A percentile compares a stretch with the other conserved stretches of the same genome.
These are phyloP conservation scores for Procambarus virginalis DNA, from an alignment of 1,140 invertebrate species.

Conservation along the genomic window DNA sequence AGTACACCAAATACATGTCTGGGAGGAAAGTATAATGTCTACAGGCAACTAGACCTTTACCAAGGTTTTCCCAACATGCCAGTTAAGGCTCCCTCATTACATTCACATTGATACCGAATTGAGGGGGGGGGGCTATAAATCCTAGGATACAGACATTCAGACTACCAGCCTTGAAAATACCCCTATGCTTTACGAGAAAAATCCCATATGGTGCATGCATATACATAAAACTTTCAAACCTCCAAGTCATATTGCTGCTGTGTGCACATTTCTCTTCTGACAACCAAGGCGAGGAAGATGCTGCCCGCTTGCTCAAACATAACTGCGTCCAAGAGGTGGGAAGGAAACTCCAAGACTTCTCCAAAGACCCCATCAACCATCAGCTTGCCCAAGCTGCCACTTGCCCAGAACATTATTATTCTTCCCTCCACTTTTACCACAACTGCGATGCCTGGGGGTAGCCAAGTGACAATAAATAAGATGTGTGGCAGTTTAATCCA, in stretches of 20 bases:
- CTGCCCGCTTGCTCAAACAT: neutral
- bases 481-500: too few relatives aligned
- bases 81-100: too few relatives aligned
- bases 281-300: neutral
- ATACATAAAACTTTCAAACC: neutral
- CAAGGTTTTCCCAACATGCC: too few relatives aligned
- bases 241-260: neutral
- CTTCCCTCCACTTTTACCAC: neutral
- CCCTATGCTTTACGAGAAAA: too few relatives aligned
- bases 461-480: too few relatives aligned
- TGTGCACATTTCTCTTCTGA: neutral
- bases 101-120: too few relatives aligned
- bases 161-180: too few relatives aligned
- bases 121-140: too few relatives aligned
- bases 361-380: neutral
- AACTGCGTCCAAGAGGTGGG: neutral
- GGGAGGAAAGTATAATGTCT: too few relatives aligned
- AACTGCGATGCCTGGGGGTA: neutral
- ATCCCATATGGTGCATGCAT: neutral
- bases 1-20: too few relatives aligned
- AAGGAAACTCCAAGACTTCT: neutral
- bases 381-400: neutral
- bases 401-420: neutral
- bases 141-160: too few relatives aligned
- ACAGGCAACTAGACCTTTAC: too few relatives aligned